Base-by-base conservation (phyloP, 2,113 vertebrate species). In the Podarcis cretensis region DNA sequence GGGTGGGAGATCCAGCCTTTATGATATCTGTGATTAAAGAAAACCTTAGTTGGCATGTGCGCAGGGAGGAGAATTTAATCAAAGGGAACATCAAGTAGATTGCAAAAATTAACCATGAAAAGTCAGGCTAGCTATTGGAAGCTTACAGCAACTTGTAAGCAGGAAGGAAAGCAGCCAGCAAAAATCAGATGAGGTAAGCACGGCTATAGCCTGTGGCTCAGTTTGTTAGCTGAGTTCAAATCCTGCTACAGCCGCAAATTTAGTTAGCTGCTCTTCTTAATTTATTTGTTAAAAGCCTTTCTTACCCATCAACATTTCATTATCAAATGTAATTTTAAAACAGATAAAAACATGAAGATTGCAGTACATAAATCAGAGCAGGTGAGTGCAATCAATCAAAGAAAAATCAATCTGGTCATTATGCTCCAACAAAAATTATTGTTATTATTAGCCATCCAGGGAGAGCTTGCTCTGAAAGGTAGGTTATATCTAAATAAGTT, bases 1-100 rank as follows among this genome's bases (percentile, higher is more conserved):
- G 77, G 87, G 59, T 5, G 84, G 68, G n/a, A 83, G 37, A 88
- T 85, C 1, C 0, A 83, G 87, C 43, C 89, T 10, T 77, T 92
- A 71, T 94, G 89, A 91, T 94, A 91, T 57, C n/a, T 91, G 27
- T 93, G 88, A 92, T 92, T 94, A 92, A 93, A 94, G 84, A 90
- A 87, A 89, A 95, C 89, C 85, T 66, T 0, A 86, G 84, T 66
- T 92, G 65, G 86, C 87, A 86, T 87, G 78, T 77, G n/a, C 83
- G 30, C 3, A 90, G 89, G 84, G 89, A 90, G 0, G 20, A 82
- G 7, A 90, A 90, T 88, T 92, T 92, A 90, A 90, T 93, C 87
- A 65, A 35, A 35, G 86, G 81, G 20, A 65, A 75, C 20, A 89
- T 92, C 87, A 3, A 63, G 9, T n/a, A 59, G 43, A 54, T 94